These are phyloP conservation scores for Ariolimax columbianus DNA, from an alignment of 2,888 invertebrate genomes.

Conservation along the genomic window DNA sequence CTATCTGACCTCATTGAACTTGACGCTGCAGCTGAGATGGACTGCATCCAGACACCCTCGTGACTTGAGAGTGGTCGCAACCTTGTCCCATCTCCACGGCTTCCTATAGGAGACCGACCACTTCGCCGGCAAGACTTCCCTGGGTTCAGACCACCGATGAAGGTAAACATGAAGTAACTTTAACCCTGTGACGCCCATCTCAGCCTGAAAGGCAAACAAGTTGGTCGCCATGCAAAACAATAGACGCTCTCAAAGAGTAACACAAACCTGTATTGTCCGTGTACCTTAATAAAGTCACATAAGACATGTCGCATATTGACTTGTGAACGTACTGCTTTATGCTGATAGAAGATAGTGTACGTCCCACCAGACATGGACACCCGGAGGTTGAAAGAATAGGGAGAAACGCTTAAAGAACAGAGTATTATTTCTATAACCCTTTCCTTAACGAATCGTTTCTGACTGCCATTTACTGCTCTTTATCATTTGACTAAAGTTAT, in stretches of 20 bases:
- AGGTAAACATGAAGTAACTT: neutral
- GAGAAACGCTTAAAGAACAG: too few relatives aligned
- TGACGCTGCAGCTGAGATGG: neutral
- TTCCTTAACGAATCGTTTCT: slow-evolving; percentile 1
- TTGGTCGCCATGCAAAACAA: slow-evolving; percentile 21
- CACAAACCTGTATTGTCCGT: neutral
- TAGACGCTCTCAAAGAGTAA: neutral
- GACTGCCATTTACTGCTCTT: slow-evolving; percentile 2
- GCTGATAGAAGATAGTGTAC: slow-evolving; percentile 12
- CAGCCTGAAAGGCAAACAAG: slow-evolving; percentile 11
- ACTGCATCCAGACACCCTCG: too few relatives aligned
- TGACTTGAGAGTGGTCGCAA: neutral
- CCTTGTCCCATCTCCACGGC: neutral
- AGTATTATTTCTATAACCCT: neutral
- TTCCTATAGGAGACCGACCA: neutral
- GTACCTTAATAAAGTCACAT: slow-evolving; percentile 26
- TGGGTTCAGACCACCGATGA: slow-evolving; percentile 12
- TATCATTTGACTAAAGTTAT: slow-evolving; percentile 5
- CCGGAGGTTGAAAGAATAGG: neutral
- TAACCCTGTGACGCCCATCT: slow-evolving; percentile 2
- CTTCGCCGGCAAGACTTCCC: neutral
- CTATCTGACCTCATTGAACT: neutral
- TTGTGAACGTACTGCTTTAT: neutral
- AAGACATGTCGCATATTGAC: slow-evolving; percentile 23
- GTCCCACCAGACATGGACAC: neutral